These are phyloP conservation scores for Ooceraea biroi DNA, from an alignment of 1,140 invertebrate genomes.

Conservation along the genomic window DNA sequence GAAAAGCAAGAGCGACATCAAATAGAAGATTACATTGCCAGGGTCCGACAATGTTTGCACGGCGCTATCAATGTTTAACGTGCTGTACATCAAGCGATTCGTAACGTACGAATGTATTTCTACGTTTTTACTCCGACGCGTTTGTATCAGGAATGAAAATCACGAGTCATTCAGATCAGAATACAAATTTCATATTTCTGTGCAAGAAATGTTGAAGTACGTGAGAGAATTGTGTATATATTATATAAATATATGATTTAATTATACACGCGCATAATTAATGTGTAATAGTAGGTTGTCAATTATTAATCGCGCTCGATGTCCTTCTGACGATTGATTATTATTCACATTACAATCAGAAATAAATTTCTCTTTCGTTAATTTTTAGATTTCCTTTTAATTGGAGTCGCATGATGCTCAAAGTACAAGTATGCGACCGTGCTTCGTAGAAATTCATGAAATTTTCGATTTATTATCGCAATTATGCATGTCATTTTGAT, in stretches of 20 bases:
- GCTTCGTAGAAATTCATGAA: neutral
- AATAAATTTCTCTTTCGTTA: neutral
- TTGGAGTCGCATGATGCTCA: neutral
- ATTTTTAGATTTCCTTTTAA: neutral
- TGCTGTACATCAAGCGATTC: neutral
- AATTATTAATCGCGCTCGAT: conserved; percentile 9
- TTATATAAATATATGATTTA: neutral
- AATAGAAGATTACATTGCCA: conserved; percentile 3
- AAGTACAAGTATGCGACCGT: neutral
- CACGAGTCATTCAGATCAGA: neutral
- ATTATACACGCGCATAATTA: conserved; percentile 12
- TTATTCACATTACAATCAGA: neutral
- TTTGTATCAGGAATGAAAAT: neutral
- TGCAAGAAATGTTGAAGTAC: neutral
- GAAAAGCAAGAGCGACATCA: neutral
- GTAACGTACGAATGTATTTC: neutral
- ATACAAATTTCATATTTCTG: neutral
- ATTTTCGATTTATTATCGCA: neutral
- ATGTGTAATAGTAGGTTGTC: neutral
- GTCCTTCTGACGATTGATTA: neutral
- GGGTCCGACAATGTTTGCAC: neutral
- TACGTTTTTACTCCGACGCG: neutral
- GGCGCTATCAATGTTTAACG: conserved; percentile 22
- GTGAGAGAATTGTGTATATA: too few species aligned
- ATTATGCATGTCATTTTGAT: neutral